Percentiles rank a stretch among this genome's conserved stretches.
phyloP scores from a whole-genome alignment of 2,113 vertebrate species.

The Gila orcuttii region DNA sequence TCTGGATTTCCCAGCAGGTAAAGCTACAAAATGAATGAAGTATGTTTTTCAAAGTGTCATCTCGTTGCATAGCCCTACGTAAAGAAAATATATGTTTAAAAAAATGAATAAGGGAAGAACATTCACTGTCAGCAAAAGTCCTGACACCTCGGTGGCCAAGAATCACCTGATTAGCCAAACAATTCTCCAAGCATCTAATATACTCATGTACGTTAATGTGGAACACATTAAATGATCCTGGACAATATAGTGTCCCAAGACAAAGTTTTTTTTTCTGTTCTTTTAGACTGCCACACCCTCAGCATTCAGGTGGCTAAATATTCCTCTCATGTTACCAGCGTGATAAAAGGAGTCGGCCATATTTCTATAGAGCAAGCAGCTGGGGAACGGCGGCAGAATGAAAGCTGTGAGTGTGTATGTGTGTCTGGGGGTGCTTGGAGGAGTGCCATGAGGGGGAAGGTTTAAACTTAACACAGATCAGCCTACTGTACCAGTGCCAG shows the following conservation, averaged over 20 bases:
- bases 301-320: constrained; percentile 37
- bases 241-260: neutral
- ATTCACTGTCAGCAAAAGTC: constrained; percentile 48
- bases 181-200: neutral
- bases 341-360: constrained; percentile 35
- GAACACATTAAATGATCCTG: constrained; percentile 1
- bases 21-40: constrained; percentile 80
- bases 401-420: constrained; percentile 33
- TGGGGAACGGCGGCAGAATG: constrained; percentile 23
- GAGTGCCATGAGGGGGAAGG: constrained; percentile 17
- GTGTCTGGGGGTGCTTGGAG: constrained; percentile 14
- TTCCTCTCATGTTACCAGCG: constrained; percentile 34
- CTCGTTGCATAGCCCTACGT: constrained; percentile 90
- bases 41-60: constrained; percentile 73
- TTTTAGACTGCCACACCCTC: neutral
- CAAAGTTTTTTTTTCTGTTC: neutral
- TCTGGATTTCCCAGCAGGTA: constrained; percentile 78
- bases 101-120: constrained; percentile 39
- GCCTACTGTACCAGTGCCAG: constrained; percentile 45
- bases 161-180: constrained; percentile 20
- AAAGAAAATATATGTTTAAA: constrained; percentile 44
- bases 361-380: constrained; percentile 30
- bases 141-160: constrained; percentile 46
- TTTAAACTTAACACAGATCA: constrained; percentile 45
- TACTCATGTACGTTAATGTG: neutral